These are phyloP conservation scores for Agrypnus murinus DNA, from an alignment of 2,888 invertebrate genomes.

Conservation along the genomic window DNA sequence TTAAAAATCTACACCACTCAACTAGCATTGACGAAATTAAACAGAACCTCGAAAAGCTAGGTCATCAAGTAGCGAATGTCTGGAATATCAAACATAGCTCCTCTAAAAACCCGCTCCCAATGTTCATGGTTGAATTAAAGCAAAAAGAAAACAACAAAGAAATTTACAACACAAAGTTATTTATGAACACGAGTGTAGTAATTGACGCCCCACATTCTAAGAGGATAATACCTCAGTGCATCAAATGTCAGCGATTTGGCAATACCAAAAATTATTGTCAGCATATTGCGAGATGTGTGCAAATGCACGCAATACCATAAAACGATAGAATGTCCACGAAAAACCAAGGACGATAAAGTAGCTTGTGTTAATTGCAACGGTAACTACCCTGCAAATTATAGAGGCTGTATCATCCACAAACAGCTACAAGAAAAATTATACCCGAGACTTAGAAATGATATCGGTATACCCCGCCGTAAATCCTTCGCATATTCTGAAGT, in stretches of 20 bases:
- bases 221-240: conserved; percentile 32
- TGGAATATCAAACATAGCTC: conserved; percentile 17
- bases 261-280: conserved; percentile 33
- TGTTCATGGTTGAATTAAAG: conserved; percentile 24
- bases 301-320: conserved; percentile 32
- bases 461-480: background rate
- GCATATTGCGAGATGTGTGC: conserved; percentile 25
- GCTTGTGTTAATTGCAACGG: conserved; percentile 37
- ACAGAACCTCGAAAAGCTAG: background rate
- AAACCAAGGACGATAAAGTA: conserved; percentile 14
- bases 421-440: no score
- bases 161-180: conserved; percentile 16
- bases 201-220: conserved; percentile 22
- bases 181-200: conserved; percentile 2
- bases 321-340: conserved; percentile 20
- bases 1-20: conserved; percentile 16
- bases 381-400: conserved; percentile 5
- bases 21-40: background rate
- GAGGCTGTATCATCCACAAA: conserved; percentile 14
- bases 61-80: background rate
- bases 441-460: background rate
- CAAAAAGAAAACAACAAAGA: conserved; percentile 27
- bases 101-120: conserved; percentile 20
- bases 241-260: conserved; percentile 31
- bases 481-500: background rate